phyloP scores from a whole-genome alignment of 2,113 vertebrate genomes.

The Oncorhynchus keta region DNA sequence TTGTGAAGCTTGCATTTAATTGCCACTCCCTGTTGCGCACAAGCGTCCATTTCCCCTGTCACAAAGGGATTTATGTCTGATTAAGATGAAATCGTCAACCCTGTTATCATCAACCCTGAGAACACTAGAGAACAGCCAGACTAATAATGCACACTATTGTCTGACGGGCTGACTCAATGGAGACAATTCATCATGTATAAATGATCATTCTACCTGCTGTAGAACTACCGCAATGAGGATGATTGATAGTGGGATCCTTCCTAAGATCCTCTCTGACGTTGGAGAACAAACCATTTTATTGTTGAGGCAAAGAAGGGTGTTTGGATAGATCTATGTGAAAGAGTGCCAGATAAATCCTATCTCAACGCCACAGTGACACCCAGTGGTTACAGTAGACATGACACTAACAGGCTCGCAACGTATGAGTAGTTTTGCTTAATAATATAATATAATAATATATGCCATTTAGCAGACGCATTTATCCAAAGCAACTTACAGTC shows the following conservation, averaged over 20 bases:
- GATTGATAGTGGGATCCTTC: constrained; percentile 11
- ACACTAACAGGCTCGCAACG: neutral
- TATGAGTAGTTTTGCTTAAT: neutral
- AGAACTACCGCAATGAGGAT: neutral
- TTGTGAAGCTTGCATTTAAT: no score
- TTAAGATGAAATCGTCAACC: no score
- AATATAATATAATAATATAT: no score
- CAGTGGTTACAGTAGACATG: constrained; percentile 41
- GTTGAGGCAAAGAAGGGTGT: neutral
- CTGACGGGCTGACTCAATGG: constrained; percentile 18
- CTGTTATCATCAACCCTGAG: no score
- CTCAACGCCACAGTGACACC: constrained; percentile 72
- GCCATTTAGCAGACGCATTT: no score
- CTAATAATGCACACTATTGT: neutral
- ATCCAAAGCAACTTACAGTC: no score
- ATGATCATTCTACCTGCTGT: constrained; percentile 12
- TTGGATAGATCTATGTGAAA: neutral
- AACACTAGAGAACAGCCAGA: neutral
- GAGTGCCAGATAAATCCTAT: no score
- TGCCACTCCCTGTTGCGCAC: no score
- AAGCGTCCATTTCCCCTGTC: no score
- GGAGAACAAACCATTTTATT: neutral
- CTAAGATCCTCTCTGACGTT: neutral
- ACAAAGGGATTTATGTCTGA: no score
- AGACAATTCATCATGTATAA: constrained; percentile 5